Base-by-base conservation (phyloP, 1,140 invertebrate genomes). In the Pseudomyrmex sp. region DNA sequence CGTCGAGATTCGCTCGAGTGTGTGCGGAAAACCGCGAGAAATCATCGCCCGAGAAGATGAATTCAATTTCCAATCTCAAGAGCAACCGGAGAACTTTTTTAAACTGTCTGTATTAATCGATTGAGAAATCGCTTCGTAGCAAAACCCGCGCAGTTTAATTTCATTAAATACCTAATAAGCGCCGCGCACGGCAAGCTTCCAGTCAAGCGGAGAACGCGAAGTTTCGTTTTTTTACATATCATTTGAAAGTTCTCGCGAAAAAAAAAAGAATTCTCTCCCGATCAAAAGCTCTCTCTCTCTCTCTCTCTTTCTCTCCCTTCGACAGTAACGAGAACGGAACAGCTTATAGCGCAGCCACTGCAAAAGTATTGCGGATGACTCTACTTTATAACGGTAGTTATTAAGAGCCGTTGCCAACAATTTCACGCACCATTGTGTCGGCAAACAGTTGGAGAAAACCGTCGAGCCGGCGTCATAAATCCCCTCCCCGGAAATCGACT, bases 371-470 rank as follows among this genome's bases (percentile, higher is more conserved):
- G 52, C 61, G 58, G 35, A 80, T 63, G 58, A 61, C 13, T 75
- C 68, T 10, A 66, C 56, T 84, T 80, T 76, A 65, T 70, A 87
- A 87, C 65, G 26, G n/a, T 12, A 23, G 66, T 87, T 87, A 88
- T 88, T 87, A 88, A 87, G 76, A 76, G 15, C 35, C 35, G 44
- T 63, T 85, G 87, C 85, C 87, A 87, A 72, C 87, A 82, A 87
- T 88, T 87, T 88, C 72, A 82, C 66, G 87, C 50, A n/a, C 65
- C 54, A 87, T 88, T 88, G 85, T 87, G 59, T 56, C 74, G 54
- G 58, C 44, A 66, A 63, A 84, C 85, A 82, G 63, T 88, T 72
- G 54, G 23, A 79, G 76, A 73, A 76, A 88, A 50, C 0, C 35
- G 52, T 26, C 35, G 12, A n/a, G 18, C 44, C 52, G 61, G 15